A percentile compares a stretch with the other conserved stretches of the same genome.
Conservation (phyloP, 2,888 invertebrate species). For the Myopa tessellatipennis region DNA sequence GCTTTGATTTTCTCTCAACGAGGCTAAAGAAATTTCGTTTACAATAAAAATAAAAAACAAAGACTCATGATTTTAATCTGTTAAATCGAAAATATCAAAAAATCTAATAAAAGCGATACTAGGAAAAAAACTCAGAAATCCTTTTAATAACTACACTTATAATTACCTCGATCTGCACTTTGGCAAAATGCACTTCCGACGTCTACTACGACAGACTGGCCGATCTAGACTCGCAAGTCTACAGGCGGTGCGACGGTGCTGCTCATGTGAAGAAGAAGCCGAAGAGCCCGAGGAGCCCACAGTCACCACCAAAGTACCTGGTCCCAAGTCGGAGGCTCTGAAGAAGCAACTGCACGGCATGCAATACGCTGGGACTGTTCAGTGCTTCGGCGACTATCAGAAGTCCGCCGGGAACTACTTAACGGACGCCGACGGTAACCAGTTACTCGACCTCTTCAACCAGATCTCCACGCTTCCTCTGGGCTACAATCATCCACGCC, state of each 20-base stretch:
- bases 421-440: constrained; percentile 85
- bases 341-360: constrained; percentile 65
- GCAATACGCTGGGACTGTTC: constrained; percentile 80
- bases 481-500: constrained; percentile 92
- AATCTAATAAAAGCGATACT: neutral
- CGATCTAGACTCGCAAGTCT: neutral
- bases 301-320: constrained; percentile 73
- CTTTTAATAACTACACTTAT: neutral
- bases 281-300: constrained; percentile 73
- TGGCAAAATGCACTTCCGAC: neutral
- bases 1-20: too few species aligned
- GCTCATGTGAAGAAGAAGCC: neutral
- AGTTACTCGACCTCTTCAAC: constrained; percentile 86
- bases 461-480: constrained; percentile 88
- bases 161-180: neutral
- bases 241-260: neutral
- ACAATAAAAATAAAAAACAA: too few species aligned
- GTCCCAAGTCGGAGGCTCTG: constrained; percentile 74
- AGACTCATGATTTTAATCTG: neutral
- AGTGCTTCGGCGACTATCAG: constrained; percentile 91
- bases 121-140: neutral
- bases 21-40: too few species aligned
- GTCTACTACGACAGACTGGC: neutral
- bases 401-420: constrained; percentile 92
- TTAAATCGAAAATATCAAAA: neutral